Conservation (phyloP, 2,888 invertebrate species). For the Epirrhoe alternata region DNA sequence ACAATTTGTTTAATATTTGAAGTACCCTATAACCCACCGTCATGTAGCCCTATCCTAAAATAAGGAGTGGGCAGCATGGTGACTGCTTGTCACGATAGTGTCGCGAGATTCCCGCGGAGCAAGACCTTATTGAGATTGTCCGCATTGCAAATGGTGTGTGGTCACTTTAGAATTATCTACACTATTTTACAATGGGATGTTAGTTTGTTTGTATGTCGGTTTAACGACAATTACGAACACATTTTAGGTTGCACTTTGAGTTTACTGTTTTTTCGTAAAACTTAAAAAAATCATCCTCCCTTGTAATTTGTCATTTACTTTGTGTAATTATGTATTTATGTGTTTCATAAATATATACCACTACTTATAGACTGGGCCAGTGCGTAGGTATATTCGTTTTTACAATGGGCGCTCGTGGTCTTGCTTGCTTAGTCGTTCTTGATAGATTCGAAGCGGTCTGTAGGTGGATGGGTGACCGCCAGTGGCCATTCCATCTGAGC, state of each 20-base stretch:
- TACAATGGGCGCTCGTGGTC: too few relatives aligned
- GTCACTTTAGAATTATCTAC: slow-evolving; percentile 43
- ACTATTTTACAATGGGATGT: slow-evolving; percentile 30
- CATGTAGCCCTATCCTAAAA: slow-evolving; percentile 34
- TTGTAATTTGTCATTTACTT: too few relatives aligned
- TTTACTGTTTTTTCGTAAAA: too few relatives aligned
- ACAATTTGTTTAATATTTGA: neutral
- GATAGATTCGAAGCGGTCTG: too few relatives aligned
- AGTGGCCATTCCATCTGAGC: too few relatives aligned
- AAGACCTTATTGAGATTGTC: slow-evolving; percentile 67
- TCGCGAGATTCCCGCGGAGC: slow-evolving; percentile 59
- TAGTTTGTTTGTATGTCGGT: slow-evolving; percentile 14
- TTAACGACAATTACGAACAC: neutral
- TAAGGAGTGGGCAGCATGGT: slow-evolving; percentile 62
- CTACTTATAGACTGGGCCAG: too few relatives aligned
- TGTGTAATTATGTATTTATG: too few relatives aligned
- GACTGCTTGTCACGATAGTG: slow-evolving; percentile 69
- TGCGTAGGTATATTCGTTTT: too few relatives aligned
- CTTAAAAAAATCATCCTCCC: too few relatives aligned
- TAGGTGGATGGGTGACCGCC: too few relatives aligned
- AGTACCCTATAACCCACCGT: neutral
- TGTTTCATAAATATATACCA: too few relatives aligned
- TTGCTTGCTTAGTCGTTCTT: too few relatives aligned
- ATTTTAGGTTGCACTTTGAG: slow-evolving; percentile 32
- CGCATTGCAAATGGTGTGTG: slow-evolving; percentile 50